These are phyloP conservation scores for Camptogramma bilineatum DNA, from an alignment of 2,888 invertebrate genomes.

Conservation along the genomic window DNA sequence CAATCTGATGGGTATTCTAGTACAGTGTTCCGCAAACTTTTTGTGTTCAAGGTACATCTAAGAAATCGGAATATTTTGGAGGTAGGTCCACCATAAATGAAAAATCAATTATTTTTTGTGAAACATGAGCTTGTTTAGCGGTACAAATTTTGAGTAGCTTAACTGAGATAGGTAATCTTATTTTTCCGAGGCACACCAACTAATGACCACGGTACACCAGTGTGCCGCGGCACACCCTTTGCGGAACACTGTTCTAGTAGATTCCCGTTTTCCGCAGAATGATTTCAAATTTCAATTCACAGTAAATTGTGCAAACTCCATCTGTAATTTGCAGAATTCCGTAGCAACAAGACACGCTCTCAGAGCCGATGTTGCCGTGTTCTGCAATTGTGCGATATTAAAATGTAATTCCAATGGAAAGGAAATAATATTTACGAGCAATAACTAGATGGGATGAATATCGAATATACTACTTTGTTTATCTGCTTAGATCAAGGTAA, in stretches of 20 bases:
- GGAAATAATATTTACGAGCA: conserved; percentile 40
- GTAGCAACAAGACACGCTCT: conserved; percentile 8
- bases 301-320: conserved; percentile 13
- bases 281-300: conserved; percentile 11
- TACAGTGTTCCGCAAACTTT: too few relatives aligned
- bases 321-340: conserved; percentile 15
- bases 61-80: too few relatives aligned
- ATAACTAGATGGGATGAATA: conserved; percentile 31
- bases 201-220: too few relatives aligned
- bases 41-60: too few relatives aligned
- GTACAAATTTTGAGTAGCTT: too few relatives aligned
- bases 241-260: too few relatives aligned
- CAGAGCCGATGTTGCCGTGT: conserved; percentile 8
- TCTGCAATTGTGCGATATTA: conserved; percentile 40
- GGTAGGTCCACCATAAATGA: too few relatives aligned
- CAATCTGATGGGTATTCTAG: too few relatives aligned
- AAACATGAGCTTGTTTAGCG: not conserved
- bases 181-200: too few relatives aligned
- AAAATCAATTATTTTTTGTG: not conserved
- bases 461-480: conserved; percentile 19
- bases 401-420: conserved; percentile 39
- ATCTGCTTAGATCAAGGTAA: not conserved
- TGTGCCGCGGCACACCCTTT: too few relatives aligned
- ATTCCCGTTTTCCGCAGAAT: not conserved
- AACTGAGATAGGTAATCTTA: too few relatives aligned